Base-by-base conservation (phyloP, 2,113 vertebrate species). In the Seriola dumerili region DNA sequence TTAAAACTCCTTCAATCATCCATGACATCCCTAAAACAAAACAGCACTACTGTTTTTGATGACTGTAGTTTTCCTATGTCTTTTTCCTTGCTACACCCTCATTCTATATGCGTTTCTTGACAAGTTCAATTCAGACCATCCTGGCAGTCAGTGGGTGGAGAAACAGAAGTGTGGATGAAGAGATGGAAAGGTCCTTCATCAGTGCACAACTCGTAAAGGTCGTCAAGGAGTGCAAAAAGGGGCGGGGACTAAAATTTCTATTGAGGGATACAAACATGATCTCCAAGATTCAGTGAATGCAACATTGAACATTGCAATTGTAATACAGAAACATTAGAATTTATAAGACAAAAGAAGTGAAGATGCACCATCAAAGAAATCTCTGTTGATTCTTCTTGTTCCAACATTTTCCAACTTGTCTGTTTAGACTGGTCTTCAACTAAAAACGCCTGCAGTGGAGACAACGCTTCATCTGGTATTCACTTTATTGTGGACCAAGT, bases 91-190 rank as follows among this genome's bases (percentile, higher is more conserved):
- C 52, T 68, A 29, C 17, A 54, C 21, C 12, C 25, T 65, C 50
- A 42, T 59, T 65, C 19, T 63, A 71, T 72, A 46, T 14, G 36
- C 16, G 8, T n/a, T 55, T 55, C 55, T 50, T 74, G 64, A 64
- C 48, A 59, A 52, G 42, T 67, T 77, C 21, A 34, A 63, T 68
- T 55, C 19, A 29, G 54, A 40, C 44, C 25, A 40, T 58, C 13
- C 19, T 19, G 59, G 46, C 12, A 32, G 58, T 5, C 2, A 48
- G 65, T 4, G 76, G 42, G 19, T 21, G 50, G 19, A 52, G 50
- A 52, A 50, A 50, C 46, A 50, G 46, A 52, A 8, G 19, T 52
- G 17, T 52, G 50, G 7, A 9, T 21, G 50, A 21, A 8, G 19
- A 3, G 1, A 17, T 8, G 38, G n/a, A 11, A 38, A 10, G 14